A percentile compares a stretch with the other conserved stretches of the same genome.
These are phyloP conservation scores for Callipepla squamata DNA, from an alignment of 2,113 vertebrate species.

Conservation along the genomic window DNA sequence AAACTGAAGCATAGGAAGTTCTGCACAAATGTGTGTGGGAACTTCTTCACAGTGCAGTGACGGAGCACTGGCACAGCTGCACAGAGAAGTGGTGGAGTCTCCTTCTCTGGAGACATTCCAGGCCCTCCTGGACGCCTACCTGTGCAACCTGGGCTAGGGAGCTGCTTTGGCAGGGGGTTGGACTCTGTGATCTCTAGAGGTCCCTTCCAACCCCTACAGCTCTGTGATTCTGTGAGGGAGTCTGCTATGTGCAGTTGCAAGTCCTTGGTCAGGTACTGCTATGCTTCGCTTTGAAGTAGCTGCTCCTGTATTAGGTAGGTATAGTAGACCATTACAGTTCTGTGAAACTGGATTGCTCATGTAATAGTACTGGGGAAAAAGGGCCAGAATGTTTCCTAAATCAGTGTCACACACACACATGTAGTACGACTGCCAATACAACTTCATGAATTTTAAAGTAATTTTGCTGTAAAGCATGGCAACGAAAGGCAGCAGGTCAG, in stretches of 20 bases:
- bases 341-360: not conserved
- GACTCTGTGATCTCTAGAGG: too few species aligned
- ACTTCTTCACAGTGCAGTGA: too few species aligned
- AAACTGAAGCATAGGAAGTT: too few species aligned
- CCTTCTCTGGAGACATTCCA: too few species aligned
- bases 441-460: not conserved
- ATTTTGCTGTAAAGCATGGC: not conserved
- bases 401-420: not conserved
- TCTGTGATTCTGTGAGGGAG: rapidly evolving
- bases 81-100: too few species aligned
- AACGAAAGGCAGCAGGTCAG: not conserved
- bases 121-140: too few species aligned
- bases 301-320: not conserved
- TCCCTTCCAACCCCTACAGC: too few species aligned
- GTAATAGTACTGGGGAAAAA: not conserved
- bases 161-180: too few species aligned
- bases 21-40: too few species aligned
- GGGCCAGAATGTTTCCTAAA: not conserved
- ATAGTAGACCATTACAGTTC: not conserved
- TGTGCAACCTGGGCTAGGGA: too few species aligned
- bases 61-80: too few species aligned
- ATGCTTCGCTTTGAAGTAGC: not conserved
- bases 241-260: not conserved
- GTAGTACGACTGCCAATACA: not conserved
- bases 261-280: not conserved